phyloP scores from a whole-genome alignment of 2,797 vertebrate genomes.

The Sternotherus odoratus region DNA sequence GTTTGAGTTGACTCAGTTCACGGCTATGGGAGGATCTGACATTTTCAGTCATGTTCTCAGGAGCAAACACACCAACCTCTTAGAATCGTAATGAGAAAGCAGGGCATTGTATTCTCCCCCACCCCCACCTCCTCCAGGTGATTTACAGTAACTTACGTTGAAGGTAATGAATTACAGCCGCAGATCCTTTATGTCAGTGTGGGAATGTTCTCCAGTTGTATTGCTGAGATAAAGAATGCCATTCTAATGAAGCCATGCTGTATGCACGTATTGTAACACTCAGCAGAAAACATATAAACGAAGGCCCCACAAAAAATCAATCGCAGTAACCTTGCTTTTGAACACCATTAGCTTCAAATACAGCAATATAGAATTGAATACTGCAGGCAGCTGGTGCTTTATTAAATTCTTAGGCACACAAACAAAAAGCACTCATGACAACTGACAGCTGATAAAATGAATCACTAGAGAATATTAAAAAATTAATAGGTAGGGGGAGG shows the following conservation, averaged over 20 bases:
- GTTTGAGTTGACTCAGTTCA: not conserved
- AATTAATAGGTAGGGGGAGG: not conserved
- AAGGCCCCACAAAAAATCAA: not conserved
- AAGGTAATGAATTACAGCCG: not conserved
- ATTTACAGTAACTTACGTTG: not conserved
- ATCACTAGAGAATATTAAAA: slow-evolving; percentile 19
- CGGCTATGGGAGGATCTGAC: not conserved
- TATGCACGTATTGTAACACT: not conserved
- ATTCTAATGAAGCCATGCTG: not conserved
- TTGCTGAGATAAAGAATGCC: not conserved
- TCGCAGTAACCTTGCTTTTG: slow-evolving; percentile 10
- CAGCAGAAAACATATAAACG: not conserved
- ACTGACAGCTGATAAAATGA: slow-evolving; percentile 21
- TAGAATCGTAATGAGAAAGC: not conserved
- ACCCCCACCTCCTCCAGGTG: not conserved
- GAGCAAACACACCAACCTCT: not conserved
- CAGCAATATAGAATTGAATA: not conserved
- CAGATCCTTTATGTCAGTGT: not conserved
- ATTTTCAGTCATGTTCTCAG: not conserved
- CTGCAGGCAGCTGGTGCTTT: slow-evolving; percentile 3
- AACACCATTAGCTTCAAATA: slow-evolving; percentile 19
- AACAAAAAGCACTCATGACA: not conserved
- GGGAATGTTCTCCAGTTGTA: not conserved
- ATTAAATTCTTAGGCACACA: slow-evolving; percentile 24
- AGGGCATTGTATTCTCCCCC: fast-evolving